Evolutionary conservation across 2,113 vertebrate genomes (phyloP), one percentile per base, ranked within the genome.

Genomic region (Casuarius casuarius): DNA sequence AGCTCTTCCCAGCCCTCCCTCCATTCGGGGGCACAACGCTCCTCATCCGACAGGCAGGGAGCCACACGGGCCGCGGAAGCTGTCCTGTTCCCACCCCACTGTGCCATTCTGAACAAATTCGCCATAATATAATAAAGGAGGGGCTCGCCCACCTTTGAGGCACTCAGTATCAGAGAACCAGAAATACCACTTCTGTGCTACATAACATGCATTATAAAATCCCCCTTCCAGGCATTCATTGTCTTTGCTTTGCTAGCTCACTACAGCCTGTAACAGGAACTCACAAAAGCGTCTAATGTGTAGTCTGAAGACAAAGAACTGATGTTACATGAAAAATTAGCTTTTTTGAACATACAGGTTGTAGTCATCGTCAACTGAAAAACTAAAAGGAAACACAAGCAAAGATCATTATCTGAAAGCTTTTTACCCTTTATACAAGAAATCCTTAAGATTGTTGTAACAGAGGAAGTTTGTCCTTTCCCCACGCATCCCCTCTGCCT

Each of bases 11-110:
- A 48, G 3, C 8, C 25, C n/a, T 38, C 31, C 40, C 44, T 67
- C 40, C 1, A 1, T 51, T 59, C 22, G 25, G 63, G 1, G 28
- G 63, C 38, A 44, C 0, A 0, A n/a, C 3, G 1, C 17, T 49
- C 56, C 81, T 40, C 20, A 1, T 54, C 20, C 38, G 7, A 40
- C 71, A 6, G 82, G 44, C 5, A 31, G 20, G 4, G 3, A 15
- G 22, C 48, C 13, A 40, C 59, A 5, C 2, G 42, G 12, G 33
- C 48, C 59, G 81, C 51, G 62, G 52, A 31, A 33, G 29, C 26
- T 8, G 8, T 18, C 52, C 44, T 29, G 26, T 38, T 38, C 56
- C 46, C 48, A 84, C 4, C 8, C 10, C 25, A 14, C 23, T 20
- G 17, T 2, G 13, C 18, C 10, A 26, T 21, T 9, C 15, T 33